Conservation (phyloP, 2,888 invertebrate species). For the Plebejus argus region DNA sequence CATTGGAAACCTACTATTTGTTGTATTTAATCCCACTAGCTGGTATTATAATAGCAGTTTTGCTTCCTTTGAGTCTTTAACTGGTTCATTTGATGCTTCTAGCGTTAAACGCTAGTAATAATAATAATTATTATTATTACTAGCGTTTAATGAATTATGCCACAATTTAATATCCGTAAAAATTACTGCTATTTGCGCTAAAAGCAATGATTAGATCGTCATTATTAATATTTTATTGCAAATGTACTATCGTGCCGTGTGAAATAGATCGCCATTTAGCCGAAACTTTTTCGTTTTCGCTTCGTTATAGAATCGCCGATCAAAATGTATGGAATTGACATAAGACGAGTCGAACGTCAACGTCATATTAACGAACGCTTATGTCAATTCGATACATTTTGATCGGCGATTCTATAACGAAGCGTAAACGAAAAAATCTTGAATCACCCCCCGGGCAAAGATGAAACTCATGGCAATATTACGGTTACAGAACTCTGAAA, state of each 20-base stretch:
- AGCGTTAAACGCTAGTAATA: no score
- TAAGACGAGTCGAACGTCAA: no score
- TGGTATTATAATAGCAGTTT: not conserved
- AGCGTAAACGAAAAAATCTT: no score
- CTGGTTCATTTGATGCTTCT: not conserved
- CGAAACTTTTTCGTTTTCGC: no score
- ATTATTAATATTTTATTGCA: not conserved
- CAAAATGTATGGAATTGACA: no score
- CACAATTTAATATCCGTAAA: not conserved
- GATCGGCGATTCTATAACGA: no score
- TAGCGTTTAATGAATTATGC: not conserved
- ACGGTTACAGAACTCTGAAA: constrained; percentile 22
- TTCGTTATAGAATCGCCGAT: no score
- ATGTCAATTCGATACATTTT: no score
- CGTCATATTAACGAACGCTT: no score
- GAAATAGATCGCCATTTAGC: constrained; percentile 12
- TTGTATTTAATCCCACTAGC: not conserved
- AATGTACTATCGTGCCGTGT: constrained; percentile 13
- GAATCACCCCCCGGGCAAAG: no score
- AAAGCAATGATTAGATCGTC: not conserved
- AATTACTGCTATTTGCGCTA: not conserved
- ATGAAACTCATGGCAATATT: constrained; percentile 20
- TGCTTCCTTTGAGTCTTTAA: not conserved
- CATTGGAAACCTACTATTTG: no score
- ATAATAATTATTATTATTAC: no score